phyloP scores from a whole-genome alignment of 2,888 invertebrate genomes.

The Boloria euphrosyne region DNA sequence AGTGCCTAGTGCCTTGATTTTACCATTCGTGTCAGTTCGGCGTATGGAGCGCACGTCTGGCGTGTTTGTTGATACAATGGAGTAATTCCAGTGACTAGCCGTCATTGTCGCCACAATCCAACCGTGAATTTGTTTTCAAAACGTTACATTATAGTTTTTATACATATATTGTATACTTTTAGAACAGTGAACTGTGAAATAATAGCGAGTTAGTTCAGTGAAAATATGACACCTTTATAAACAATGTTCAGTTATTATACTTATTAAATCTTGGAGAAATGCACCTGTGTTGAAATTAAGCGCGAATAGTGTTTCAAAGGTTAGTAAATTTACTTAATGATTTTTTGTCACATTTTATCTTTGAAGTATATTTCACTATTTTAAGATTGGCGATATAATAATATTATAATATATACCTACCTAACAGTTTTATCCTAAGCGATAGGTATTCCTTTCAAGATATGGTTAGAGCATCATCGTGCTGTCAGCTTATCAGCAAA shows the following conservation, averaged over 20 bases:
- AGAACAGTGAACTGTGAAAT: conserved; percentile 54
- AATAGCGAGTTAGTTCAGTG: conserved; percentile 52
- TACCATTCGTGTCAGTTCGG: conserved; percentile 65
- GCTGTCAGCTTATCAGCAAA: too few relatives aligned
- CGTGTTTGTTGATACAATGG: conserved; percentile 37
- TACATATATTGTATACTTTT: conserved; percentile 47
- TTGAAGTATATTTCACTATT: conserved; percentile 10
- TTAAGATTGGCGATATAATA: not conserved
- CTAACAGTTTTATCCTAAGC: too few relatives aligned
- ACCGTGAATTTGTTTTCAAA: conserved; percentile 63
- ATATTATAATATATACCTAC: too few relatives aligned
- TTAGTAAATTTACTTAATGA: conserved; percentile 33
- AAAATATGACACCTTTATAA: conserved; percentile 59
- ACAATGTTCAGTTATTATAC: conserved; percentile 66
- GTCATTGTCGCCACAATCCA: conserved; percentile 55
- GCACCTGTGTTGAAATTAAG: conserved; percentile 42
- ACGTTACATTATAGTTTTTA: conserved; percentile 49
- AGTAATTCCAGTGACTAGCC: conserved; percentile 47
- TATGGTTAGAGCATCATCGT: too few relatives aligned
- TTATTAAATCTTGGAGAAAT: conserved; percentile 54
- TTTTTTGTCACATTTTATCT: conserved; percentile 2
- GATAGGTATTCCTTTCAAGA: too few relatives aligned
- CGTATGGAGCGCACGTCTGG: conserved; percentile 65
- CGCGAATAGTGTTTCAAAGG: conserved; percentile 42
- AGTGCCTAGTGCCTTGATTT: conserved; percentile 66